These are phyloP conservation scores for Caenorhabditis virilis DNA, from an alignment of 2,888 invertebrate species.

Conservation along the genomic window DNA sequence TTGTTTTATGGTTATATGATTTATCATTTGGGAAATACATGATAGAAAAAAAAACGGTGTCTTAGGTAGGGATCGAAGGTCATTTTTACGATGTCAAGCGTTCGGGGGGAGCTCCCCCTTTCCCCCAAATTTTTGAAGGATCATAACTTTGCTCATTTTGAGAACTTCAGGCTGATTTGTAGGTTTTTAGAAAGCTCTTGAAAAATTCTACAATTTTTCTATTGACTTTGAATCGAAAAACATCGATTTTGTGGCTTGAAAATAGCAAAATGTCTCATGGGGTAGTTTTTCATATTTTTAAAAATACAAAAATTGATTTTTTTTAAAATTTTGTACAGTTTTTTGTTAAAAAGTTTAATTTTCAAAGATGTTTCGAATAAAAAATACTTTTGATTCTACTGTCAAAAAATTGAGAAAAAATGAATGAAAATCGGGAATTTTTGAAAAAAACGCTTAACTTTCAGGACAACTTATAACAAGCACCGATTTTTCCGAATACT, in stretches of 20 bases:
- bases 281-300: not conserved
- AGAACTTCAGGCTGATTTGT: no score
- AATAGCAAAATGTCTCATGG: not conserved
- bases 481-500: not conserved
- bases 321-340: not conserved
- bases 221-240: no score
- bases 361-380: not conserved
- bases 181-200: not conserved
- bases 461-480: not conserved
- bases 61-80: no score
- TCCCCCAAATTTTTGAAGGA: no score
- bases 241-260: not conserved
- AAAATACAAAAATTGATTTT: not conserved
- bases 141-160: no score
- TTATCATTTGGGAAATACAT: no score
- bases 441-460: not conserved
- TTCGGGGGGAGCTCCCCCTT: no score
- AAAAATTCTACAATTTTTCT: not conserved
- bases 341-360: not conserved
- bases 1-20: no score
- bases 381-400: no score
- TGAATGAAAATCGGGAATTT: not conserved
- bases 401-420: not conserved
- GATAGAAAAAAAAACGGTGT: no score
- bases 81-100: no score